phyloP scores from a whole-genome alignment of 2,797 vertebrate genomes.

The Xiphorhynchus erythropygius region DNA sequence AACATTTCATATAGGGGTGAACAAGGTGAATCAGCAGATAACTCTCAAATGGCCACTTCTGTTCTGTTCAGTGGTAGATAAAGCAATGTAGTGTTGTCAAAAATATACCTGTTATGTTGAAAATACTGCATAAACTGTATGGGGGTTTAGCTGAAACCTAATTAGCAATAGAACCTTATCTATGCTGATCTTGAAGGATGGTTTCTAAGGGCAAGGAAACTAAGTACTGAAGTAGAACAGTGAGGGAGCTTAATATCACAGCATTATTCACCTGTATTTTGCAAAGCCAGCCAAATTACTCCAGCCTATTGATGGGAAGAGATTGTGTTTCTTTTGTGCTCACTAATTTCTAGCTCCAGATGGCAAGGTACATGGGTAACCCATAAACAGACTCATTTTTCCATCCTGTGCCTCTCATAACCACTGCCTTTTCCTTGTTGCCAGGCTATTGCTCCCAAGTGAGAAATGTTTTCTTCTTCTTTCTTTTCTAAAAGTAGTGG shows the following conservation, averaged over 20 bases:
- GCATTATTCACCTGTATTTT: neutral
- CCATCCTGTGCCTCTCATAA: neutral
- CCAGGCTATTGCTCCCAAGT: neutral
- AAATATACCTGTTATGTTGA: neutral
- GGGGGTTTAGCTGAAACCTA: neutral
- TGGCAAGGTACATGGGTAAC: neutral
- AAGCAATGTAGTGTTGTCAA: neutral
- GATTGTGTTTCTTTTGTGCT: neutral
- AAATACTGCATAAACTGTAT: neutral
- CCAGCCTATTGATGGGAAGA: neutral
- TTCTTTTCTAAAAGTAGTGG: neutral
- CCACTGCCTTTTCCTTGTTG: neutral
- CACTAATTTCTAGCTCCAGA: neutral
- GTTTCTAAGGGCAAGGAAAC: neutral
- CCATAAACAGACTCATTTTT: neutral
- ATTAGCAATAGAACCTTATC: neutral
- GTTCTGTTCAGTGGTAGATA: neutral
- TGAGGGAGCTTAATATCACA: neutral
- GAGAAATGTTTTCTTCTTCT: neutral
- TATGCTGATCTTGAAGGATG: neutral
- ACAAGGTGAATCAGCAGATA: neutral
- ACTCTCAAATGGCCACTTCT: neutral
- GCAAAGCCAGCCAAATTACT: neutral
- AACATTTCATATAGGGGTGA: neutral
- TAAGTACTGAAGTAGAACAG: neutral